A percentile compares a stretch with the other conserved stretches of the same genome.
Conservation (phyloP, 2,113 vertebrate species). For the Dicerorhinus sumatrensis region DNA sequence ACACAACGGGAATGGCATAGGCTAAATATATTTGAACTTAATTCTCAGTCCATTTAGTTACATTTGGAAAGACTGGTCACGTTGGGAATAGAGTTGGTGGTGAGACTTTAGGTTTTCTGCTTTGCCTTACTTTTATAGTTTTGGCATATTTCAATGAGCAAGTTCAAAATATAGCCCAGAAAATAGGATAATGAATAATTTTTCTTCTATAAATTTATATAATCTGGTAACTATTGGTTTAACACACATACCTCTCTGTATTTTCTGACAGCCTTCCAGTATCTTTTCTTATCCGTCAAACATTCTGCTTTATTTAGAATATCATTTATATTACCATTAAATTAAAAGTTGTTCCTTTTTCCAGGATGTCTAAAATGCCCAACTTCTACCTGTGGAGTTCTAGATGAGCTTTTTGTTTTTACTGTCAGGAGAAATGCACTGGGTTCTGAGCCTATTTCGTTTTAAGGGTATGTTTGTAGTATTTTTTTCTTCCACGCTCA, state of each 20-base stretch:
- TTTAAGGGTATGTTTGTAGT: background rate
- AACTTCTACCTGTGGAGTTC: background rate
- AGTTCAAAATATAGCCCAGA: conserved; percentile 22
- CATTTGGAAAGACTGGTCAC: conserved; percentile 4
- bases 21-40: background rate
- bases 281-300: background rate
- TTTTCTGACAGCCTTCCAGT: conserved; percentile 12
- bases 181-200: background rate
- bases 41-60: background rate
- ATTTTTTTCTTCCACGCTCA: background rate
- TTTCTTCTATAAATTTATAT: background rate
- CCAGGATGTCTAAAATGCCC: background rate
- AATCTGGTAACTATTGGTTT: background rate
- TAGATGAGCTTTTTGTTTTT: background rate
- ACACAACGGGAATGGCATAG: background rate
- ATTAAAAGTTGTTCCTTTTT: background rate
- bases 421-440: background rate
- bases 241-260: background rate
- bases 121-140: conserved; percentile 33
- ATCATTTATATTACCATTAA: background rate
- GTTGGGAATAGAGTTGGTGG: background rate
- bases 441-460: background rate
- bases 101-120: conserved; percentile 37
- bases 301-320: background rate
- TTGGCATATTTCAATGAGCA: background rate